A percentile compares a stretch with the other conserved stretches of the same genome.
Evolutionary conservation across 2,797 vertebrate species (phyloP).

Genomic region (Morus bassanus): DNA sequence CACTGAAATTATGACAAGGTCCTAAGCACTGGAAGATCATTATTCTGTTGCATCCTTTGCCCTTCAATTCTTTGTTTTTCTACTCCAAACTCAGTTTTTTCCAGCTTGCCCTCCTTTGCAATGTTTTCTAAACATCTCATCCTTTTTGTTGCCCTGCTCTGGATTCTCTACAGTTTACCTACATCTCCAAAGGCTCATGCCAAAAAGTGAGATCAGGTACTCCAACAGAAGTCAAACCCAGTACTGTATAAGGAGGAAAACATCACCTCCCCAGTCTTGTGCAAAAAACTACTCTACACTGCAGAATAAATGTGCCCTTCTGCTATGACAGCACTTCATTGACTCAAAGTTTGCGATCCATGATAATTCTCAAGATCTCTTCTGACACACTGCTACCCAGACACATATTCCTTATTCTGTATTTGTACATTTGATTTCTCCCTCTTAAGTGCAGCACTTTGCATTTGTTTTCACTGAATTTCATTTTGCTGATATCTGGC

Average conservation of each 20-base stretch:
- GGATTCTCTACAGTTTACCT: background rate
- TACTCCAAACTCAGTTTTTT: background rate
- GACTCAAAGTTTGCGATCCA: background rate
- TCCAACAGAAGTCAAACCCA: background rate
- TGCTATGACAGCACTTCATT: background rate
- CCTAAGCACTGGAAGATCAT: background rate
- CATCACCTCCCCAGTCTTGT: background rate
- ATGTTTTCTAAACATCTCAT: background rate
- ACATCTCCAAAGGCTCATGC: background rate
- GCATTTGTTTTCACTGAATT: constrained; percentile 26
- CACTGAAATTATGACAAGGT: background rate
- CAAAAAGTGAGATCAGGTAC: background rate
- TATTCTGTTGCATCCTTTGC: background rate
- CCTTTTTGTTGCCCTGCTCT: background rate
- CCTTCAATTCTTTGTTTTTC: background rate
- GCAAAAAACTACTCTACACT: background rate
- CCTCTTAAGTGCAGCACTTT: background rate
- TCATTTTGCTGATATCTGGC: background rate
- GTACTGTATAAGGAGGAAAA: background rate
- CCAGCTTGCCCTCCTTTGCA: background rate
- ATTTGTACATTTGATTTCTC: constrained; percentile 12
- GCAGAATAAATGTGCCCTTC: background rate
- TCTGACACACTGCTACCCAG: background rate
- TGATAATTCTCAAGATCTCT: background rate
- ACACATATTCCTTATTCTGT: background rate